Evolutionary conservation across 2,888 invertebrate species (phyloP).

Genomic region (Standfussiana lucernea): DNA sequence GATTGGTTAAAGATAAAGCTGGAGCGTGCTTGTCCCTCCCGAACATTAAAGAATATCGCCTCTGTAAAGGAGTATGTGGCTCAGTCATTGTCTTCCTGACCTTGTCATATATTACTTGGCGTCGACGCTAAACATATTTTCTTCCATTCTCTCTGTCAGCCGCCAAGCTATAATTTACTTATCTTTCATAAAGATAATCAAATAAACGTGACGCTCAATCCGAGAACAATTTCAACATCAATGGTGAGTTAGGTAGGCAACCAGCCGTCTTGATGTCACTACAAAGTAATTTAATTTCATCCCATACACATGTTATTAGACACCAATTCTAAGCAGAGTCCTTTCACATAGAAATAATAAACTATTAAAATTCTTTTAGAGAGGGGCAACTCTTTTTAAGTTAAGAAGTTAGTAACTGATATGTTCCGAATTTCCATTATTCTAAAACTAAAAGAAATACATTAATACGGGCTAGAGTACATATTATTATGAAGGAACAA

Average conservation of each 20-base stretch:
- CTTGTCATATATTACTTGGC: not conserved
- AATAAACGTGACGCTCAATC: not conserved
- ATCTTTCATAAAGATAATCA: not conserved
- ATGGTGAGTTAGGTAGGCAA: not conserved
- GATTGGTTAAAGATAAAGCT: slow-evolving; percentile 25
- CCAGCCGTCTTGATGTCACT: not conserved
- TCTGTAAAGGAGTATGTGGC: not conserved
- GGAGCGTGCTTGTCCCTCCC: not conserved
- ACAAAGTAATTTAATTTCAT: slow-evolving; percentile 13
- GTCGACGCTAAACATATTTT: not conserved
- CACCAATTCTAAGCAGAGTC: slow-evolving; percentile 45
- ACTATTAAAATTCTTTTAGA: not conserved
- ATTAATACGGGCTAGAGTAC: not conserved
- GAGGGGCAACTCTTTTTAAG: not conserved
- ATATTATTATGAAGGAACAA: not conserved
- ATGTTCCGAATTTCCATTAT: not conserved
- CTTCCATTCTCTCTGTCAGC: not conserved
- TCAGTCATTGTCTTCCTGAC: not conserved
- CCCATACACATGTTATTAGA: not conserved
- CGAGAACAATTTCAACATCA: slow-evolving; percentile 18
- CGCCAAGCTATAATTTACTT: not conserved
- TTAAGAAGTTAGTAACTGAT: not conserved
- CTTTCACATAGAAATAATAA: slow-evolving; percentile 55
- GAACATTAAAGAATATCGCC: not conserved
- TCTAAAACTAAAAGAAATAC: not conserved